Evolutionary conservation across 2,888 invertebrate species (phyloP).

Genomic region (Periphyllus acericola): DNA sequence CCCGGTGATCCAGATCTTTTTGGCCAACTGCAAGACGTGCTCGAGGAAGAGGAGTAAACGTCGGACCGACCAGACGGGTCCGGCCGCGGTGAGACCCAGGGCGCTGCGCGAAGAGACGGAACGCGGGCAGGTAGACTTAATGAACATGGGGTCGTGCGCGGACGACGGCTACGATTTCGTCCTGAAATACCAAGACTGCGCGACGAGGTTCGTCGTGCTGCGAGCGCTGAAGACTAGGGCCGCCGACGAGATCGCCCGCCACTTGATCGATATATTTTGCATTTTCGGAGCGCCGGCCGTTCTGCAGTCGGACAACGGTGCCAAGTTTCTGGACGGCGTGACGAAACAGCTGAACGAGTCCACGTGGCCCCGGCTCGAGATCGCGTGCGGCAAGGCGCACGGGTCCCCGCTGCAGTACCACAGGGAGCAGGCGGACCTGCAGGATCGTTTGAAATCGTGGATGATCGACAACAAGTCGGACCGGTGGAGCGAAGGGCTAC

Average conservation of each 20-base stretch:
- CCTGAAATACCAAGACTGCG: not conserved
- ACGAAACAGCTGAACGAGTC: not conserved
- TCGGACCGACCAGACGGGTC: too few relatives aligned
- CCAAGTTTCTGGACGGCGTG: not conserved
- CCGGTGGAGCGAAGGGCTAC: not conserved
- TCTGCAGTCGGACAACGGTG: constrained; percentile 63
- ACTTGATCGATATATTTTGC: constrained; percentile 63
- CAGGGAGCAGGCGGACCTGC: too few relatives aligned
- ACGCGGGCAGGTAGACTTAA: not conserved
- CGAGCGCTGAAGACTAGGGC: not conserved
- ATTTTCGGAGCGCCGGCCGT: constrained; percentile 63
- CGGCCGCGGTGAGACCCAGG: not conserved
- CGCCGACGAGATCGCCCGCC: not conserved
- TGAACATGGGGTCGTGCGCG: not conserved
- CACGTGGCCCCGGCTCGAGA: constrained; percentile 31
- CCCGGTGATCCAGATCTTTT: not conserved
- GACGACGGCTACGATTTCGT: not conserved
- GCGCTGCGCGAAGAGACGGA: not conserved
- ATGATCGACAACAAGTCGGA: too few relatives aligned
- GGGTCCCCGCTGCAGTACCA: too few relatives aligned
- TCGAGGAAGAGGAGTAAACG: not conserved
- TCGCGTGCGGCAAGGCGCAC: not conserved
- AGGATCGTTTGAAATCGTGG: too few relatives aligned
- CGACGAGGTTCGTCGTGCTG: not conserved
- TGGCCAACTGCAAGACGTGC: not conserved